Conservation (phyloP, 1,140 invertebrate genomes). For the Ladona fulva region DNA sequence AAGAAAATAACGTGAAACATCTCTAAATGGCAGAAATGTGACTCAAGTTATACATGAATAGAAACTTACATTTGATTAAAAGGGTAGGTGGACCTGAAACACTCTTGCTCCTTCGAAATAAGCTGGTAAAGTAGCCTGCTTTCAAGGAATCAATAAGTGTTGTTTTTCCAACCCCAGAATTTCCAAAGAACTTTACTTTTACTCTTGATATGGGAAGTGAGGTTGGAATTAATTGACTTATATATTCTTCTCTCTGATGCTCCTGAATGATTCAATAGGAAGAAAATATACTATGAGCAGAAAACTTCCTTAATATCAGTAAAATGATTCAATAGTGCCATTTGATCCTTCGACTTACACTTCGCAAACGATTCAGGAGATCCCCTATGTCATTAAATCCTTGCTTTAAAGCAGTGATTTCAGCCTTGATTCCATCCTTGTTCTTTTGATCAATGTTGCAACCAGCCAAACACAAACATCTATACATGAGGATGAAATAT, state of each 20-base stretch:
- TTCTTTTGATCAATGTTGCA: conserved; percentile 58
- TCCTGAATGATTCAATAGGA: conserved; percentile 34
- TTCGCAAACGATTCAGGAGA: conserved; percentile 58
- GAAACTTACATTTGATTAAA: conserved; percentile 35
- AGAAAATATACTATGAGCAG: background rate
- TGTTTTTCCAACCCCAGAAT: conserved; percentile 68
- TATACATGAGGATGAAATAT: conserved; percentile 24
- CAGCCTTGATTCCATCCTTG: conserved; percentile 65
- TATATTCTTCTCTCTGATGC: conserved; percentile 47
- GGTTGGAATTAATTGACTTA: conserved; percentile 59
- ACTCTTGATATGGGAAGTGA: conserved; percentile 54
- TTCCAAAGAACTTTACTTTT: conserved; percentile 68
- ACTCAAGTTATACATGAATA: background rate
- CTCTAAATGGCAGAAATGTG: background rate
- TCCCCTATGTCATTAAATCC: conserved; percentile 65
- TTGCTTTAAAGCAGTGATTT: conserved; percentile 72
- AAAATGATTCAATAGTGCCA: background rate
- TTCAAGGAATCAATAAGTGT: conserved; percentile 62
- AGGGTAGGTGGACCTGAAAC: conserved; percentile 21
- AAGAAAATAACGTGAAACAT: background rate
- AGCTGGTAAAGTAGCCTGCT: conserved; percentile 54
- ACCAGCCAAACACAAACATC: conserved; percentile 63
- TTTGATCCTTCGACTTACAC: conserved; percentile 38
- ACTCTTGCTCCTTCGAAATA: conserved; percentile 45
- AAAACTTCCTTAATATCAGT: background rate